phyloP scores from a whole-genome alignment of 2,113 vertebrate genomes.

The Bubo blakistoni region DNA sequence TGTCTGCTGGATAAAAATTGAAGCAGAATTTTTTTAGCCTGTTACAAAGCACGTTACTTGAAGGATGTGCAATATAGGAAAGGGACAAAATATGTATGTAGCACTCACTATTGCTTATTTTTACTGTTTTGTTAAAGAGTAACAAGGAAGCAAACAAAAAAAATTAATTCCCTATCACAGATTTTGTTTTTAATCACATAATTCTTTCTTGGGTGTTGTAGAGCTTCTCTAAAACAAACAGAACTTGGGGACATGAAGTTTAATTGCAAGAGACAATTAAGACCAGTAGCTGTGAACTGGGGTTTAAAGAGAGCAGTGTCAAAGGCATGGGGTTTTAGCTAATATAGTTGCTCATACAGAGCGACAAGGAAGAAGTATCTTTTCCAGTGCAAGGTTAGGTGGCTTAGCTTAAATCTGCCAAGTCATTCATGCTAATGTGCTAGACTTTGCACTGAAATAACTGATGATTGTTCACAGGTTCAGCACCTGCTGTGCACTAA shows the following conservation, averaged over 20 bases:
- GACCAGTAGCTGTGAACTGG: neutral
- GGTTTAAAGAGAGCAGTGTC: neutral
- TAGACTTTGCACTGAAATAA: conserved; percentile 12
- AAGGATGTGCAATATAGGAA: neutral
- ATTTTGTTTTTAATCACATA: neutral
- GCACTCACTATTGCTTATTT: neutral
- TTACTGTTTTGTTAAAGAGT: neutral
- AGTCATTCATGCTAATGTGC: neutral
- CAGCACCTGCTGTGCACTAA: conserved; percentile 14
- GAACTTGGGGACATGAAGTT: neutral
- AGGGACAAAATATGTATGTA: neutral
- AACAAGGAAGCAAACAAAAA: neutral
- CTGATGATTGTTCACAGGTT: conserved; percentile 43
- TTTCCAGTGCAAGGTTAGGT: neutral
- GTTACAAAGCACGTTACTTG: neutral
- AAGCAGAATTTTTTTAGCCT: neutral
- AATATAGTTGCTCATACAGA: neutral
- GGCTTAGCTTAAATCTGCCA: neutral
- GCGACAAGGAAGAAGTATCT: neutral
- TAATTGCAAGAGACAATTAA: neutral
- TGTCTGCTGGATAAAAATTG: conserved; percentile 25
- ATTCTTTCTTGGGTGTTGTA: neutral
- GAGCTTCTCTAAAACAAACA: neutral
- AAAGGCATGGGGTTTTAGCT: neutral
- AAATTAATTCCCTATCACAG: neutral